A percentile compares a stretch with the other conserved stretches of the same genome.
Conservation (phyloP, 2,888 invertebrate genomes). For the Galerucella pusilla region DNA sequence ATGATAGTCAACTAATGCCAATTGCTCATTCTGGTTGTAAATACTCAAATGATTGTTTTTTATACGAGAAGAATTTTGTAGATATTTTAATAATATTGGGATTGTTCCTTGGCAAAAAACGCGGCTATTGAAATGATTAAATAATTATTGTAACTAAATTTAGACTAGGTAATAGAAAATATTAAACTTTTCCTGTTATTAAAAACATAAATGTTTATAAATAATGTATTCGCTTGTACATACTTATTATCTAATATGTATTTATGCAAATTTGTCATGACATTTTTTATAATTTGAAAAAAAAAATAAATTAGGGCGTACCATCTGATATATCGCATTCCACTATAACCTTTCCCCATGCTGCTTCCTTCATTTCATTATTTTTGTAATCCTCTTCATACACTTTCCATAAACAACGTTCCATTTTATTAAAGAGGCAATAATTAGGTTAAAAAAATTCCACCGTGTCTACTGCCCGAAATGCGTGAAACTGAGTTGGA, state of each 20-base stretch:
- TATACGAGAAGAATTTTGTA: neutral
- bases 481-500: neutral
- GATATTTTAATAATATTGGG: neutral
- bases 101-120: slow-evolving; percentile 24
- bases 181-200: no score
- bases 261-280: neutral
- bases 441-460: slow-evolving; percentile 4
- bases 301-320: slow-evolving; percentile 10
- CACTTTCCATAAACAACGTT: slow-evolving; percentile 30
- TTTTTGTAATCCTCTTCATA: slow-evolving; percentile 30
- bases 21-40: slow-evolving; percentile 30
- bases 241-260: no score
- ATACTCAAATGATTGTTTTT: slow-evolving; percentile 16
- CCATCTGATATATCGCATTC: slow-evolving; percentile 15
- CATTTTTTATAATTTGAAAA: neutral
- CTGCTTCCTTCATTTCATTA: slow-evolving; percentile 32
- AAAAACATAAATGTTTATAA: no score
- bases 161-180: no score
- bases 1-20: slow-evolving; percentile 24
- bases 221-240: no score
- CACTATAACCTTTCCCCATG: slow-evolving; percentile 19
- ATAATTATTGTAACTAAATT: no score
- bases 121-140: slow-evolving; percentile 13
- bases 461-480: neutral
- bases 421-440: slow-evolving; percentile 20